Evolutionary conservation across 37 sponge, comb jelly and placozoan genomes (phyloP), one percentile per base, ranked within the genome.

Genomic region (Spongilla lacustris): DNA sequence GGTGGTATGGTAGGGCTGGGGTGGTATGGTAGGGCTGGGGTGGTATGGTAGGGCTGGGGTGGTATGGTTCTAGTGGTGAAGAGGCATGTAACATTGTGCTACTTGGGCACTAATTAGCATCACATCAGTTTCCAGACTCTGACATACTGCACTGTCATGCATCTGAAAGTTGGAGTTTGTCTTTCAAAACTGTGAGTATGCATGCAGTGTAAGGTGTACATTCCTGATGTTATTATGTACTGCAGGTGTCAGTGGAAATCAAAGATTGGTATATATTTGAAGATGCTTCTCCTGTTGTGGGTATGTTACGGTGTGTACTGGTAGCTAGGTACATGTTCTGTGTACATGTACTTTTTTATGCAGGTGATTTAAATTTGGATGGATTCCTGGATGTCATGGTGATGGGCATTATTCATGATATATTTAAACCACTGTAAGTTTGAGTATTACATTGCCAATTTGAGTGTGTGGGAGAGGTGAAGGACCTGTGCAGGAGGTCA

Each of bases 141-240:
- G 76, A 76, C 22, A 36, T 76, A 17, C 36, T 83, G 25, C 24
- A 83, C 66, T 83, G 84, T 49, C 38, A 74, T 29, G 75, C 73
- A 6, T 50, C 28, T 11, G 66, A 13, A 21, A 49, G 49, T 14
- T 83, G 84, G 84, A 74, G 58, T 58, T 17, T 58, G 58, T 17
- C 58, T 14, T 58, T 58, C 58, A 58, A 58, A 58, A 58, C 58
- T 58, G 58, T 58, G 21, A 58, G 58, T 58, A 58, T 58, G 11
- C 11, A 1, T 14, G 11, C 19, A 58, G 14, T 58, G 58, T 58
- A 58, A 10, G 58, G 58, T 58, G 6, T 41, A 41, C 6, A 41
- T 6, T 0, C 19, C n/a, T n/a, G n/a, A n/a, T n/a, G n/a, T n/a
- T 58, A 17, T 58, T 58, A 14, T 58, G 21, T 58, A 17, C 19